These are phyloP conservation scores for Drosophila setosimentum DNA, from an alignment of 2,888 invertebrate species.

Conservation along the genomic window DNA sequence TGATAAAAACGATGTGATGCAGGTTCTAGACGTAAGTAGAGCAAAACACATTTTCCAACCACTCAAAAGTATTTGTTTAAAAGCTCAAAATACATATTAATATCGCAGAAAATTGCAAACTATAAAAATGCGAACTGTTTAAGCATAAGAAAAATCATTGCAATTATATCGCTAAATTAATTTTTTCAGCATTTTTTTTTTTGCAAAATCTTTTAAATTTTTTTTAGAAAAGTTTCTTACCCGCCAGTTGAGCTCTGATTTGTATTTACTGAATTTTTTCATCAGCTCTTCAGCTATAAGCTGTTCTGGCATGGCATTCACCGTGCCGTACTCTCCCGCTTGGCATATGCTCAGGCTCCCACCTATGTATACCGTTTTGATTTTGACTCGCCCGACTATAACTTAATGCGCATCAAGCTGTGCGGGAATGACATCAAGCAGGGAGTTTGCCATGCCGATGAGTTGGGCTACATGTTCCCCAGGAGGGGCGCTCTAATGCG, in stretches of 20 bases:
- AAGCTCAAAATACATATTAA: background rate
- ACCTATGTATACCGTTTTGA: slow-evolving; percentile 84
- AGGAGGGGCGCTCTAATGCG: slow-evolving; percentile 45
- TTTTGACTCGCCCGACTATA: slow-evolving; percentile 83
- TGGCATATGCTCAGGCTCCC: slow-evolving; percentile 65
- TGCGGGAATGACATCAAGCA: slow-evolving; percentile 75
- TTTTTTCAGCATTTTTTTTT: background rate
- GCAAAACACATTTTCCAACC: background rate
- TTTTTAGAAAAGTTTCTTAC: background rate
- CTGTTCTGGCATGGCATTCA: slow-evolving; percentile 84
- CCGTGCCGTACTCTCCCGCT: slow-evolving; percentile 74
- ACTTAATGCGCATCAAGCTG: slow-evolving; percentile 73
- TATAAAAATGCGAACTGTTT: background rate
- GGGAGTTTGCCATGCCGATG: slow-evolving; percentile 84
- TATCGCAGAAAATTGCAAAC: too few species aligned
- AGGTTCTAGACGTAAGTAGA: slow-evolving; percentile 80
- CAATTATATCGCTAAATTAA: background rate
- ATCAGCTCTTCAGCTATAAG: slow-evolving; percentile 81
- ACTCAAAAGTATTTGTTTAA: background rate
- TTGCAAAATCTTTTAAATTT: background rate
- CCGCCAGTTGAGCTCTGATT: background rate
- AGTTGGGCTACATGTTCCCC: slow-evolving; percentile 82
- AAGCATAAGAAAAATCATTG: background rate
- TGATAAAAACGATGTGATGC: slow-evolving; percentile 60
- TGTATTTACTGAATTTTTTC: slow-evolving; percentile 8